Evolutionary conservation across 1,140 invertebrate genomes (phyloP), one percentile per base, ranked within the genome.

Genomic region (Drosophila setifemur): DNA sequence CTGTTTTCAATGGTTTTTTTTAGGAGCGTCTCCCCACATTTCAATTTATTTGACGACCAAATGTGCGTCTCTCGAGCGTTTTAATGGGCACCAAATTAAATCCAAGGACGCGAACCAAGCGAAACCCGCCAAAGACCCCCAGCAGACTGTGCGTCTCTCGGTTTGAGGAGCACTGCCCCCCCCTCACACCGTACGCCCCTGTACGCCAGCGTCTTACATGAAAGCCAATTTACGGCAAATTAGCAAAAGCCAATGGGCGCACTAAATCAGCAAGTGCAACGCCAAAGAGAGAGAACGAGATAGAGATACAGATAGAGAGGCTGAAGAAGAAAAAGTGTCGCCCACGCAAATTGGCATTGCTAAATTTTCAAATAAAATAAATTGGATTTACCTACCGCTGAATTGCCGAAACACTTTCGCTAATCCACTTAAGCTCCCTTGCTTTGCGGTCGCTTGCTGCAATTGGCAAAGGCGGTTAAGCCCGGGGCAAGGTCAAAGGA

Each of bases 101-200:
- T 63, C 79, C 78, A 82, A 82, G 78, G 77, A 77, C 77, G 73
- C 55, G 77, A 68, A 58, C 43, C 77, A 72, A 69, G 61, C 60
- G 78, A 83, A 81, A 63, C 77, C 77, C 77, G 81, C 73, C 78
- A 83, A 83, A 78, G 63, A 82, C 77, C 77, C 77, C 72, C 77
- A 72, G 73, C 77, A 82, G 77, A 76, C 77, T 72, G 37, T 31
- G 14, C 37, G 76, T 74, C 77, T 55, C 60, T 68, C 5, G 19
- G 28, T 57, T 35, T 26, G 37, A 67, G 29, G 60, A 39, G n/a
- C 5, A 23, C 66, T 43, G 47, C 21, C 28, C 48, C 5, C 8
- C 26, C 31, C 40, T 48, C 40, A n/a, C n/a, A n/a, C 19, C 16
- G 1, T 11, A 9, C 9, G 3, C 19, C 45, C 18, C 35, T 19